Evolutionary conservation across 2,888 invertebrate species (phyloP), one percentile per base, ranked within the genome.

Genomic region (Oxytorus armatus): DNA sequence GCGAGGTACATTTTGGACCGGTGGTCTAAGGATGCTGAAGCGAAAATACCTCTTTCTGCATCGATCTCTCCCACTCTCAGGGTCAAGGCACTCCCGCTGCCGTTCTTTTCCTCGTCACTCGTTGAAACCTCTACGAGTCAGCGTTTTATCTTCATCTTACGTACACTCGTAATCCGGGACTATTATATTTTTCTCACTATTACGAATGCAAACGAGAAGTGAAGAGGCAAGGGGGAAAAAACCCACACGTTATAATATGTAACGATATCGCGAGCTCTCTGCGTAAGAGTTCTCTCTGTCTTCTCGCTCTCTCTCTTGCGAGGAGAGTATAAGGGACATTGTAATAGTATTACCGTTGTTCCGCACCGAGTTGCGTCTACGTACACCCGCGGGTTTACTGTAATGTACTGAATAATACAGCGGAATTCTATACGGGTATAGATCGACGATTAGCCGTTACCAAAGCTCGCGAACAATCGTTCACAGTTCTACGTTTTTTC

Each of bases 81-180:
- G 87, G 87, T 87, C 86, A 87, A 88, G 86, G 87, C 83, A 86
- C 86, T 86, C 85, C 76, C 68, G 63, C 77, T 14, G 21, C 14
- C n/a, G 47, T 63, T 39, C 23, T 75, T 53, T n/a, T 55, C 51
- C 51, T 65, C 10, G n/a, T 36, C 10, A 10, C 16, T n/a, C 14
- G 57, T 47, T 36, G 36, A 75, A 53, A 49, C 42, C 69, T 47
- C 23, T 57, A 14, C 21, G 55, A 33, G 49, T 59, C 23, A 42
- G 73, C 61, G 47, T 74, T 63, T 79, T 79, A 69, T 61, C 57
- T 68, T 69, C 63, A 55, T 68, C 65, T 68, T 55, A 55, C 70
- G 66, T 81, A 65, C n/a, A n/a, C 73, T 47, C 65, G 70, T 36
- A 42, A 65, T 42, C 73, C 39, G 57, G 63, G 39, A 53, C 69